Conservation (phyloP, 2,888 invertebrate genomes). For the Drosophila nr. perissopoda region DNA sequence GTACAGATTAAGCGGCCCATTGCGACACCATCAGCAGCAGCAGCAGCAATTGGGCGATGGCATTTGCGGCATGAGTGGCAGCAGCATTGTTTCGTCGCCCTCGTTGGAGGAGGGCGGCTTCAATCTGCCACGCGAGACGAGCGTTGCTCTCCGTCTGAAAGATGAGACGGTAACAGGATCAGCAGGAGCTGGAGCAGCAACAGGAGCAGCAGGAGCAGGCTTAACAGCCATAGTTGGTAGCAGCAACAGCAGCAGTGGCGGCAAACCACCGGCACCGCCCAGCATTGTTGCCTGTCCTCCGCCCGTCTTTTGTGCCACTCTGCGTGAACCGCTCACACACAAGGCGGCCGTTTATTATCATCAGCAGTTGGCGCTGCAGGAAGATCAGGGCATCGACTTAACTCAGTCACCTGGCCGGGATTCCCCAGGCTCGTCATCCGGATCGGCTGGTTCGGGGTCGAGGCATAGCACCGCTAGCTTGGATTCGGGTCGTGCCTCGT, state of each 20-base stretch:
- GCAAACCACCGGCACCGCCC: conserved; percentile 83
- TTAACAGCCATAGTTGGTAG: conserved; percentile 59
- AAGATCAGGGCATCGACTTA: conserved; percentile 95
- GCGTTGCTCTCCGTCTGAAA: conserved; percentile 84
- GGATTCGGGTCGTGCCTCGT: conserved; percentile 96
- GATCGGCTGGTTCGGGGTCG: conserved; percentile 94
- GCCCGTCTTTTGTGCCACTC: conserved; percentile 87
- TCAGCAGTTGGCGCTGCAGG: conserved; percentile 92
- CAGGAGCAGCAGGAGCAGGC: conserved; percentile 74
- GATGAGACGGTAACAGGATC: conserved; percentile 76
- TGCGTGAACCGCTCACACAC: conserved; percentile 89
- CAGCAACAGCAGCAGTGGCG: conserved; percentile 64
- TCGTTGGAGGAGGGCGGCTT: conserved; percentile 85
- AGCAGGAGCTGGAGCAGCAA: conserved; percentile 57
- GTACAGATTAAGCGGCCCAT: conserved; percentile 80
- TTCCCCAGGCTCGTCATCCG: conserved; percentile 95
- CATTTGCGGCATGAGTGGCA: conserved; percentile 81
- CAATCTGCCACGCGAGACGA: conserved; percentile 84
- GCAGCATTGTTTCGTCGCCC: conserved; percentile 85
- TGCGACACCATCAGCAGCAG: conserved; percentile 71
- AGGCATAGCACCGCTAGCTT: conserved; percentile 94
- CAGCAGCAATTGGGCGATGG: conserved; percentile 79
- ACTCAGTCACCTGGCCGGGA: conserved; percentile 97
- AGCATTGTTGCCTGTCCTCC: conserved; percentile 86
- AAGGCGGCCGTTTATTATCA: conserved; percentile 92